Evolutionary conservation across 2,888 invertebrate genomes (phyloP).

Genomic region (Lasioglossum oenotherae): DNA sequence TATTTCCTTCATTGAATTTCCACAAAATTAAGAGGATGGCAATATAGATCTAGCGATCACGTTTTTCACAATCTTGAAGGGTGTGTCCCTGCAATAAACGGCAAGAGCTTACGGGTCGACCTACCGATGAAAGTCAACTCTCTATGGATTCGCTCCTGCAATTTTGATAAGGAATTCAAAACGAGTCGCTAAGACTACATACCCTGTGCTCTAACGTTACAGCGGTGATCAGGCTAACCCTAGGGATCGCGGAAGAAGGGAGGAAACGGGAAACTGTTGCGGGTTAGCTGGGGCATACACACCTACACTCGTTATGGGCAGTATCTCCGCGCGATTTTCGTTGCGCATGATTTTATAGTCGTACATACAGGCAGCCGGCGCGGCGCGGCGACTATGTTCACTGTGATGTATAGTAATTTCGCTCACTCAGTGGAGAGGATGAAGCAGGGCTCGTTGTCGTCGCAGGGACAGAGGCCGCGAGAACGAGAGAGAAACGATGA

Average conservation of each 20-base stretch:
- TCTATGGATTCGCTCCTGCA: background rate
- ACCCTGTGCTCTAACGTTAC: background rate
- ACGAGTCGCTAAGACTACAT: background rate
- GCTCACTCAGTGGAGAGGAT: background rate
- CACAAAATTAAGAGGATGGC: too few species aligned
- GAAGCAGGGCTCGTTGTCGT: background rate
- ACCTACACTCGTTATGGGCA: background rate
- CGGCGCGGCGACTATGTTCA: background rate
- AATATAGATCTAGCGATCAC: too few species aligned
- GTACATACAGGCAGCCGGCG: background rate
- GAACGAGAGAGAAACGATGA: background rate
- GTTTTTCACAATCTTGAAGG: background rate
- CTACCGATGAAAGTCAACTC: background rate
- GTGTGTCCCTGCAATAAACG: background rate
- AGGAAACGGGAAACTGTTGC: conserved; percentile 6
- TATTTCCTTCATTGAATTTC: too few species aligned
- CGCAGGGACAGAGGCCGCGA: background rate
- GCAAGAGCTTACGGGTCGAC: background rate
- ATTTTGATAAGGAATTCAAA: background rate
- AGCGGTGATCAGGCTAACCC: background rate
- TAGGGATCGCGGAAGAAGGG: background rate
- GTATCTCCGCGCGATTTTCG: background rate
- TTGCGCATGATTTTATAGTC: background rate
- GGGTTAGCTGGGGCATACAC: background rate
- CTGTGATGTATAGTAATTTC: conserved; percentile 7